Base-by-base conservation (phyloP, 1,140 invertebrate species). In the Phocides pigmalion region DNA sequence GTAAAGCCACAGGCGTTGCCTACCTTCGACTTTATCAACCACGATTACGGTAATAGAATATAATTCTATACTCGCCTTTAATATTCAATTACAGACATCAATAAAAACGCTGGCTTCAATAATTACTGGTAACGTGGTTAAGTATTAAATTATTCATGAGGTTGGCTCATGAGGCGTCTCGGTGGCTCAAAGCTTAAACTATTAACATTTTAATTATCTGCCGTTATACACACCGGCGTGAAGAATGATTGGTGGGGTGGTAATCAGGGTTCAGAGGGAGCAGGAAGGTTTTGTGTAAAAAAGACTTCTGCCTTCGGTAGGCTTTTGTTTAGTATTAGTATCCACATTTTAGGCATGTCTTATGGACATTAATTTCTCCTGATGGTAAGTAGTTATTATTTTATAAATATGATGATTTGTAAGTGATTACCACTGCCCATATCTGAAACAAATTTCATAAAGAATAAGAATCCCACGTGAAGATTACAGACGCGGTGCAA, bases 181-280 rank as follows among this genome's bases (percentile, higher is more conserved):
- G 56, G 65, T 47, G 49, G 39, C 50, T 63, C 65, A 66, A 58
- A 67, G 70, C 62, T 64, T 53, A 41, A 76, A 76, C 71, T 74
- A 76, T 74, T 76, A 74, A 76, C 74, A 76, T 76, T 66, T 74
- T 74, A 74, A 74, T 76, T 76, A 73, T 73, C 49, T 32, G 28
- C 47, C 62, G 47, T 62, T 65, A 70, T 72, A 66, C 72, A 66
- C 53, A 46, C 25, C 11, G 28, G 49, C 25, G 28, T 50, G 49
- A 35, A 35, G 49, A 51, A 35, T 28, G 49, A n/a, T n/a, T n/a
- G n/a, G n/a, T n/a, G 3, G 3, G 49, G 14, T 41, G 14, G 32
- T n/a, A 11, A 11, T 28, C 25, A 8, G 25, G 25, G 25, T 28
- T 28, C 1, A 28, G 25, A 8, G 6, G n/a, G n/a, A n/a, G 25